A percentile compares a stretch with the other conserved stretches of the same genome.
Evolutionary conservation across 2,888 invertebrate genomes (phyloP).

Genomic region (Anarsia innoxiella): DNA sequence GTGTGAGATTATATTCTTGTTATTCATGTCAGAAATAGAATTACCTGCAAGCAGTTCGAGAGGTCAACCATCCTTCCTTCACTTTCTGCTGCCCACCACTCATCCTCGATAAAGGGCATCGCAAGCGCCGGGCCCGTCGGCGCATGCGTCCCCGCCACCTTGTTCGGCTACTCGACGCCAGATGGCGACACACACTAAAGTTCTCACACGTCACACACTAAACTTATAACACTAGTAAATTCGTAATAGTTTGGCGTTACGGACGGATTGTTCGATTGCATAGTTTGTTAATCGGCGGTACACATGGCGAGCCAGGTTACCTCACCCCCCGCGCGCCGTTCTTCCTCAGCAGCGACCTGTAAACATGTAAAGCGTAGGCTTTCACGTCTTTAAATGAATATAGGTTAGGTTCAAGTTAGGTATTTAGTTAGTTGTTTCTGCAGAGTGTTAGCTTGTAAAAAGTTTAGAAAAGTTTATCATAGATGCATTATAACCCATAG

Average conservation of each 20-base stretch:
- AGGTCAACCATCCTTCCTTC: constrained; percentile 96
- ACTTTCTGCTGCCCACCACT: constrained; percentile 96
- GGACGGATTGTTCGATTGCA: constrained; percentile 71
- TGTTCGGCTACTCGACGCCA: constrained; percentile 52
- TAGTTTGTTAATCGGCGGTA: constrained; percentile 49
- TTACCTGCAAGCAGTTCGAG: constrained; percentile 90
- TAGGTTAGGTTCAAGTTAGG: too few relatives aligned
- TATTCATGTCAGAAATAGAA: background rate
- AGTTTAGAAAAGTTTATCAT: too few relatives aligned
- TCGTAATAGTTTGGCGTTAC: constrained; percentile 69
- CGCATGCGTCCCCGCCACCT: constrained; percentile 79
- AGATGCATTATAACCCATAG: too few relatives aligned
- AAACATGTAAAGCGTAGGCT: constrained; percentile 57
- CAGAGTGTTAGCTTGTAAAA: too few relatives aligned
- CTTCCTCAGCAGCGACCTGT: constrained; percentile 71
- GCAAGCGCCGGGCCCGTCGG: constrained; percentile 80
- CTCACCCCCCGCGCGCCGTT: constrained; percentile 60
- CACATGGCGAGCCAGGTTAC: constrained; percentile 68
- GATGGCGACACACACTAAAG: constrained; percentile 50
- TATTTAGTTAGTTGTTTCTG: background rate
- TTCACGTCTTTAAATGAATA: constrained; percentile 53
- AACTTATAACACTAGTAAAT: constrained; percentile 62
- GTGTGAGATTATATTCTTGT: too few relatives aligned
- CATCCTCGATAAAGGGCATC: constrained; percentile 98
- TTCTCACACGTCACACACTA: constrained; percentile 15